Evolutionary conservation across 2,888 invertebrate species (phyloP).

Genomic region (Brassicogethes aeneus): DNA sequence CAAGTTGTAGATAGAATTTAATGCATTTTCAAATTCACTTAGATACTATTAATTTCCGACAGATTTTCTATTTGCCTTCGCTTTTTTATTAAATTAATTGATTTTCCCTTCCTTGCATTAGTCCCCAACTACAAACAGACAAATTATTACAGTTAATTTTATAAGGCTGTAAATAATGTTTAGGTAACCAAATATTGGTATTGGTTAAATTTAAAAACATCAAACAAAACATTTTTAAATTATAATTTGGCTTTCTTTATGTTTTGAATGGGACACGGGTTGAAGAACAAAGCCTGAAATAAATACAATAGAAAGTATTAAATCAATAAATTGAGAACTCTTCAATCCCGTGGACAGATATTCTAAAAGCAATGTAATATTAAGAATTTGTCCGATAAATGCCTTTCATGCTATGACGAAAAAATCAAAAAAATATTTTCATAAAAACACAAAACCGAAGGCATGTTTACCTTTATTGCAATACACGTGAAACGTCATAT

Average conservation of each 20-base stretch:
- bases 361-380: neutral
- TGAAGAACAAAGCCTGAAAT: neutral
- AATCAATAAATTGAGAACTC: constrained; percentile 1
- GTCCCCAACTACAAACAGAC: too few species aligned
- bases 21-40: neutral
- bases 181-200: too few species aligned
- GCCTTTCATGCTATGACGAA: neutral
- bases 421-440: neutral
- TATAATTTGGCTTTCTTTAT: too few species aligned
- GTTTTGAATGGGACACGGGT: neutral
- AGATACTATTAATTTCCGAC: too few species aligned
- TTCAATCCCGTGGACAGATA: neutral
- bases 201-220: too few species aligned
- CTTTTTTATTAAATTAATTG: too few species aligned
- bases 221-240: too few species aligned
- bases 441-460: neutral
- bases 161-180: too few species aligned
- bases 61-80: too few species aligned
- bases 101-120: too few species aligned
- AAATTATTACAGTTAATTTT: too few species aligned
- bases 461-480: neutral
- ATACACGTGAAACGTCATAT: neutral
- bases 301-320: constrained; percentile 1
- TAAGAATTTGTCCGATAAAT: neutral
- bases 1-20: neutral